phyloP scores from a whole-genome alignment of 2,797 vertebrate species.

The Phaenicophaeus curvirostris region DNA sequence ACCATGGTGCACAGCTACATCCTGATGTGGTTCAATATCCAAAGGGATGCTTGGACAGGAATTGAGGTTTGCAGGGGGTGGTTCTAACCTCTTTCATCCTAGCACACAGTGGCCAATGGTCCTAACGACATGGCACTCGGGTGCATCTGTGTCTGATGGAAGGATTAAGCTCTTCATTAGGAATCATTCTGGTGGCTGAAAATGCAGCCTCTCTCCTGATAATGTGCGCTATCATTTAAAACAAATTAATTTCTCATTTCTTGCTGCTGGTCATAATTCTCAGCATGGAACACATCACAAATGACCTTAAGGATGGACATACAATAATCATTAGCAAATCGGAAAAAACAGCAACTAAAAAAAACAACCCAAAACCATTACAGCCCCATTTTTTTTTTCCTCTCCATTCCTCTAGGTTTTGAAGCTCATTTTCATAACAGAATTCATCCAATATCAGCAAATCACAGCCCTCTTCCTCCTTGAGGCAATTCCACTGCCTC shows the following conservation, averaged over 20 bases:
- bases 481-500: constrained; percentile 20
- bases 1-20: accelerated
- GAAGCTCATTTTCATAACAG: constrained; percentile 61
- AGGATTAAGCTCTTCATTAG: constrained; percentile 68
- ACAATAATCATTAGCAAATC: constrained; percentile 63
- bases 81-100: neutral
- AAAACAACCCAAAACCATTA: neutral
- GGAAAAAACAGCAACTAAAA: neutral
- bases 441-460: constrained; percentile 51
- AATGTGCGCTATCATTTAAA: constrained; percentile 77
- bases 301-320: constrained; percentile 72
- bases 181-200: constrained; percentile 64
- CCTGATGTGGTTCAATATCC: too few relatives aligned
- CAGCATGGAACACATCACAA: constrained; percentile 69
- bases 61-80: neutral
- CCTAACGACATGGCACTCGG: neutral
- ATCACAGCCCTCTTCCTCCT: constrained; percentile 47
- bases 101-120: neutral
- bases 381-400: neutral
- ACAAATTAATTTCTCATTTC: constrained; percentile 82
- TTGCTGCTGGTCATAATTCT: constrained; percentile 75
- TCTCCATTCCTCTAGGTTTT: constrained; percentile 21
- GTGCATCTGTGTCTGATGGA: constrained; percentile 21
- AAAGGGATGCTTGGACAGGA: neutral
- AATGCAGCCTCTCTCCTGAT: constrained; percentile 59